Percentiles rank a stretch among this genome's conserved stretches.
These are phyloP conservation scores for Hirtodrosophila cameraria DNA, from an alignment of 2,888 invertebrate genomes.

Conservation along the genomic window DNA sequence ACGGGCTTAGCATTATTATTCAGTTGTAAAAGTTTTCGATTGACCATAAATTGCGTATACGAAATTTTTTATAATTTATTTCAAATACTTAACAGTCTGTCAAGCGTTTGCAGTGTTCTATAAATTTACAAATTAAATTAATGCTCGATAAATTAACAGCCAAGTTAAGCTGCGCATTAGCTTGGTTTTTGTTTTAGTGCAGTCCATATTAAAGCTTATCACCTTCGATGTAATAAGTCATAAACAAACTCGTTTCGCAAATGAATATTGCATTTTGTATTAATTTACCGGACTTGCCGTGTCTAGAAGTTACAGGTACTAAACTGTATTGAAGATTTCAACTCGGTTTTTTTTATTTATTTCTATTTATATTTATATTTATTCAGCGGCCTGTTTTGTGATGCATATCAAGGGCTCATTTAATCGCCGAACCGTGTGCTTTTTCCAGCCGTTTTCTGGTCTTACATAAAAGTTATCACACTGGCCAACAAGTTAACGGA, in stretches of 20 bases:
- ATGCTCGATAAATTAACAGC: constrained; percentile 15
- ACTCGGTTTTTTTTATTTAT: not conserved
- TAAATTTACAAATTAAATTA: constrained; percentile 29
- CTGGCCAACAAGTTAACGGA: constrained; percentile 15
- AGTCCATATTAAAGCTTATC: constrained; percentile 10
- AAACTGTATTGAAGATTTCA: not conserved
- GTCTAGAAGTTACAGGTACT: not conserved
- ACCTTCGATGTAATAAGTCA: no score
- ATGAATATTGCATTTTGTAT: constrained; percentile 2
- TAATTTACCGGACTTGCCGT: not conserved
- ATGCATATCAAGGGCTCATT: constrained; percentile 30
- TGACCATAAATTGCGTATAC: constrained; percentile 27
- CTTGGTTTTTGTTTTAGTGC: constrained; percentile 1
- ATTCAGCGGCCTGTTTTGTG: not conserved
- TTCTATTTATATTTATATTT: constrained; percentile 2
- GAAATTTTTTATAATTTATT: constrained; percentile 8
- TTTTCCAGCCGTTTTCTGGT: not conserved
- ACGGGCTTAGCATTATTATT: constrained; percentile 1
- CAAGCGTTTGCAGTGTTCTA: constrained; percentile 3
- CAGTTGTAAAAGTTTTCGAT: constrained; percentile 1
- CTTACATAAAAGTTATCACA: constrained; percentile 10
- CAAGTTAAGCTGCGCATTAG: not conserved
- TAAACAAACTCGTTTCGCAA: constrained; percentile 3
- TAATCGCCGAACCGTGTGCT: not conserved
- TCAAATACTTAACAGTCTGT: not conserved